phyloP scores from a whole-genome alignment of 2,797 vertebrate genomes.

The Lutjanus campechanus region DNA sequence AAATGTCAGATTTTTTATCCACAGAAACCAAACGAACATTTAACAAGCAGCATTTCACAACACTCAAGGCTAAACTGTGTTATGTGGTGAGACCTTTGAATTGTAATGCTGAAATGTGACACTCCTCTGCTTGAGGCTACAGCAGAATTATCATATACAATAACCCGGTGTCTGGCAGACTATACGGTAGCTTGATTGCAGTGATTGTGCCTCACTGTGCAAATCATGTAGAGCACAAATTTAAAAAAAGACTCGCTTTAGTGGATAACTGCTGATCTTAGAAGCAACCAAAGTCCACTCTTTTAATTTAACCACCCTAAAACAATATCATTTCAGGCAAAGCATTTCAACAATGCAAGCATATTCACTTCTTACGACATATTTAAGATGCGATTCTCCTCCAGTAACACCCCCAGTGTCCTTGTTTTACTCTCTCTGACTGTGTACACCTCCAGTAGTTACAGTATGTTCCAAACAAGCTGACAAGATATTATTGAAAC shows the following conservation, averaged over 20 bases:
- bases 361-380: not conserved
- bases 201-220: not conserved
- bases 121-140: not conserved
- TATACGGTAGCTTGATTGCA: not conserved
- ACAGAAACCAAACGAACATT: not conserved
- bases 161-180: not conserved
- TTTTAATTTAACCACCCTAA: too few relatives aligned
- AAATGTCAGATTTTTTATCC: not conserved
- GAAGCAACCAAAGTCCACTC: not conserved
- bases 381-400: not conserved
- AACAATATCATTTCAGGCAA: not conserved
- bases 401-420: not conserved
- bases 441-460: not conserved
- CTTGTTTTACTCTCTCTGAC: not conserved
- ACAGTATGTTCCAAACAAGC: constrained; percentile 9
- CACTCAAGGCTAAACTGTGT: not conserved
- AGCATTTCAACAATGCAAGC: not conserved
- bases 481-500: not conserved
- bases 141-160: constrained; percentile 4
- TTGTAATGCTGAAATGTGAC: constrained; percentile 4
- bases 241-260: not conserved
- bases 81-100: not conserved
- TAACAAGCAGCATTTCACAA: not conserved
- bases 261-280: constrained; percentile 1
- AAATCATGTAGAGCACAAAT: constrained; percentile 1